Evolutionary conservation across 2,888 invertebrate species (phyloP), one percentile per base, ranked within the genome.

Genomic region (Neoitamus cyanurus): DNA sequence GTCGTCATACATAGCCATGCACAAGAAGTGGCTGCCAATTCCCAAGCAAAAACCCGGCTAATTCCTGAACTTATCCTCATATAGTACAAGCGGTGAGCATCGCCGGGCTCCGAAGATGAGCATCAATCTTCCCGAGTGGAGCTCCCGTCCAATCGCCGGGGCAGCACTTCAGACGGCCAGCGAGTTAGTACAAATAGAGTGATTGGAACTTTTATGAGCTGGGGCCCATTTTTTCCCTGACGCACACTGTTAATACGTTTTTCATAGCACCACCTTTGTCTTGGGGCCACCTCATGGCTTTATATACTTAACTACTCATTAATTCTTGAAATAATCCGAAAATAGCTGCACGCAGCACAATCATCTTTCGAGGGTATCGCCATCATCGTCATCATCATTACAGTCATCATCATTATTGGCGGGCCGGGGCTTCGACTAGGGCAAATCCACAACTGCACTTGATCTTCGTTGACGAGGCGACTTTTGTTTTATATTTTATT

Each of bases 271-370:
- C 68, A 58, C 34, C 36, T 83, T 73, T 83, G 31, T 75, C 46
- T 72, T 42, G 30, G 58, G 83, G 75, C 83, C 83, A 83, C 83
- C 83, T 75, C 46, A 31, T 13, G 42, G 30, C 46, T 83, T 72
- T 83, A 83, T 83, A 48, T 48, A 84, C 30, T 85, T 83, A 84
- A 84, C 58, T 86, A 84, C 84, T 83, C 73, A 85, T 86, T 86
- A 86, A 85, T 77, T 86, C 84, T 72, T 37, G 70, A 58, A 84
- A 86, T 75, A 84, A 84, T 78, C 83, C 77, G 37, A 84, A 84
- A 77, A 85, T 85, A 86, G 85, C 37, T 70, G 84, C 83, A 84
- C 83, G 70, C 83, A 83, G 83, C 72, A 72, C 72, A 72, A 72
- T 72, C 83, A 72, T 70, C 83, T 83, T 83, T 83, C 37, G 72